Evolutionary conservation across 2,113 vertebrate genomes (phyloP), one percentile per base, ranked within the genome.

Genomic region (Cyanoliseus patagonus): DNA sequence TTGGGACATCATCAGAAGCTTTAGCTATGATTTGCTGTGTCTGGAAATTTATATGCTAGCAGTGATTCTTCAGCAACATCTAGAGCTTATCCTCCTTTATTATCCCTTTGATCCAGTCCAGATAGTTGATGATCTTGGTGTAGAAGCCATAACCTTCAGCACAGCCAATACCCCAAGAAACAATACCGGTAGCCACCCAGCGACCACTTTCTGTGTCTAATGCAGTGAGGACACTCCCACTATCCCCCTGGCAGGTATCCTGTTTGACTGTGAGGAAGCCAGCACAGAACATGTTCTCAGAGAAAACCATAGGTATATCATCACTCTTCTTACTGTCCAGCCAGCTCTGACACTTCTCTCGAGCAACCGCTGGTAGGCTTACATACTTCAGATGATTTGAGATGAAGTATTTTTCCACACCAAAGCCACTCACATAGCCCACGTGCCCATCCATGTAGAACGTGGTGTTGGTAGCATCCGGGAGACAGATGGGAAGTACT

Each of bases 361-460:
- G 80, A 20, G 69, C n/a, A 5, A 81, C 86, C 1, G 97, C 27
- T 2, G 98, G 98, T 24, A 99, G 95, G 9, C 91, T 68, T 42
- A 97, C 97, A 0, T 98, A 98, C 66, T 95, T 97, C 94, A 99
- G 90, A 5, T 88, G 0, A 2, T 75, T 35, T 10, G 73, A 53
- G 35, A 98, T 59, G 8, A 23, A 79, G 2, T 72, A 88, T 4
- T 98, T 97, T 10, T 84, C 98, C 13, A 49, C 31, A 11, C 99
- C 99, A 93, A 98, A 99, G 66, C 99, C 99, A 5, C 99, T 99
- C 63, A 99, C 97, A 0, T 99, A 99, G 44, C 98, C 99, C 72
- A 98, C 7, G 31, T 92, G 95, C 10, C 79, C 77, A 1, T 64
- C 70, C 0, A 18, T 1, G 3, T 98, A 97, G 63, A 69, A 88